Percentiles rank a stretch among this genome's conserved stretches.
Conservation (phyloP, 2,113 vertebrate species). For the Ginglymostoma cirratum region DNA sequence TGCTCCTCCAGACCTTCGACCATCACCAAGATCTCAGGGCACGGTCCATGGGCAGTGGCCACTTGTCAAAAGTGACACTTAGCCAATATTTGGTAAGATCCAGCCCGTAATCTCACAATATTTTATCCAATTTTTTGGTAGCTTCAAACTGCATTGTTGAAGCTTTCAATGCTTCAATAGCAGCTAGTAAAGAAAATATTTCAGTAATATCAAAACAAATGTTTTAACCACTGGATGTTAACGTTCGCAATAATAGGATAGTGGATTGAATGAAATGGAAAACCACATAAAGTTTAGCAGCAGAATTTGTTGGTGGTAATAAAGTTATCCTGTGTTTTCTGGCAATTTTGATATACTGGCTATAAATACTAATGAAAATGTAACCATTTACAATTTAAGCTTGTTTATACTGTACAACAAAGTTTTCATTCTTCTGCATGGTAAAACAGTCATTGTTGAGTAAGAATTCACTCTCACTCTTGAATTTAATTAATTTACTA, state of each 20-base stretch:
- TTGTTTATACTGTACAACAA: not conserved
- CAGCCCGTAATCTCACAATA: not conserved
- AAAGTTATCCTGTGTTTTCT: not conserved
- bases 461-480: not conserved
- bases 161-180: not conserved
- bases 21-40: too few species aligned
- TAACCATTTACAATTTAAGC: not conserved
- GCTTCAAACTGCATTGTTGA: not conserved
- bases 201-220: not conserved
- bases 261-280: not conserved
- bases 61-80: too few species aligned
- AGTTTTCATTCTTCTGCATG: not conserved
- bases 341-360: not conserved
- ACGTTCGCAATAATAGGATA: not conserved
- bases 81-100: too few species aligned
- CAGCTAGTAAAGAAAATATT: not conserved
- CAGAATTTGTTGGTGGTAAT: not conserved
- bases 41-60: too few species aligned
- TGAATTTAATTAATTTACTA: not conserved
- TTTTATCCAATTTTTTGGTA: not conserved
- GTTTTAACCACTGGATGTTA: not conserved
- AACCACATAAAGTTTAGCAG: not conserved
- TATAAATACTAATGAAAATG: not conserved
- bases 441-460: not conserved
- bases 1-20: too few species aligned